A percentile compares a stretch with the other conserved stretches of the same genome.
phyloP scores from a whole-genome alignment of 2,113 vertebrate genomes.

The Oostethus manadensis region DNA sequence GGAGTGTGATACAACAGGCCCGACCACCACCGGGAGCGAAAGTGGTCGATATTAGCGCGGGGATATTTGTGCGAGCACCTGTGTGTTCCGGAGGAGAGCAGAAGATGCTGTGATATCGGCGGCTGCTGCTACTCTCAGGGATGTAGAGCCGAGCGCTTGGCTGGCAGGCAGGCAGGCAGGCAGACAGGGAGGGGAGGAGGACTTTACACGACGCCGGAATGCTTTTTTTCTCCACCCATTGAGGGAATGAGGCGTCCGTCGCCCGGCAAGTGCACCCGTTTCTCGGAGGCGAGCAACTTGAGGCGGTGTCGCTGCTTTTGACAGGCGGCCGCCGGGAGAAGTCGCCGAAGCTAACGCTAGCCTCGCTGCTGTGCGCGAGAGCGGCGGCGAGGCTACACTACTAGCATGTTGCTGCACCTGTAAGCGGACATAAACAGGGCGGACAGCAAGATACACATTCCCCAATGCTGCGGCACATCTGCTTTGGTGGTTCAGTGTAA shows the following conservation, averaged over 20 bases:
- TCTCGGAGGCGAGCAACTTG: slow-evolving; percentile 54
- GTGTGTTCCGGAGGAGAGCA: slow-evolving; percentile 48
- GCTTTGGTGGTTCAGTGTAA: slow-evolving; percentile 2
- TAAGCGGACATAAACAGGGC: slow-evolving; percentile 48
- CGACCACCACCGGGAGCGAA: slow-evolving; percentile 30
- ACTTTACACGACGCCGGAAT: slow-evolving; percentile 54
- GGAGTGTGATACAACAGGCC: slow-evolving; percentile 43
- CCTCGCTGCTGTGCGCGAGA: slow-evolving; percentile 56
- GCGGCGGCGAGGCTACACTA: slow-evolving; percentile 55
- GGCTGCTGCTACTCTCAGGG: slow-evolving; percentile 53
- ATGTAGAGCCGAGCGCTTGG: slow-evolving; percentile 39
- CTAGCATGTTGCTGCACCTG: slow-evolving; percentile 67
- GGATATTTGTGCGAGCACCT: slow-evolving; percentile 36
- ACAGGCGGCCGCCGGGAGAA: slow-evolving; percentile 55
- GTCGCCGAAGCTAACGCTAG: slow-evolving; percentile 61
- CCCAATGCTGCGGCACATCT: slow-evolving; percentile 5
- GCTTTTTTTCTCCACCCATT: slow-evolving; percentile 49
- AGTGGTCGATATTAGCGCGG: slow-evolving; percentile 10
- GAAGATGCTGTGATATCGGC: slow-evolving; percentile 69
- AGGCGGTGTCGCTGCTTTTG: slow-evolving; percentile 56
- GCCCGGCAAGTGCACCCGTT: slow-evolving; percentile 35
- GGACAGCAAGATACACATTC: slow-evolving; percentile 17
- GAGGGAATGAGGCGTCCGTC: slow-evolving; percentile 51
- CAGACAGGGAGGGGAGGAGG: slow-evolving; percentile 40
- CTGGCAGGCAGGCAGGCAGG: too few species aligned